Conservation (phyloP, 1,140 invertebrate genomes). For the Carcinoscorpius rotundicauda region DNA sequence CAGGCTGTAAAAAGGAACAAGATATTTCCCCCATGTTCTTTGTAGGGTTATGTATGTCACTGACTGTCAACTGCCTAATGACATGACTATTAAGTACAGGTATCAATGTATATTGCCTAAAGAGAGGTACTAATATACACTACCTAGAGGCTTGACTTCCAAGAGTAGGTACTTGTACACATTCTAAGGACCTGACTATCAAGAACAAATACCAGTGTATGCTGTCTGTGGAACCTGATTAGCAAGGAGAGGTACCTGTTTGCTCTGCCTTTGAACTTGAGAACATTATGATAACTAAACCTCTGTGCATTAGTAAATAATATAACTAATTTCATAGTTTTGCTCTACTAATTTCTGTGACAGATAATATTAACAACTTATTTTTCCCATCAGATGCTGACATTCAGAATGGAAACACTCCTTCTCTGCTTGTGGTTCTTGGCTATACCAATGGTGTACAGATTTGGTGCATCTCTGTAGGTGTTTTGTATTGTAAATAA, state of each 20-base stretch:
- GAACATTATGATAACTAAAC: not conserved
- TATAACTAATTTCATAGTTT: not conserved
- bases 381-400: slow-evolving; percentile 41
- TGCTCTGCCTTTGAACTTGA: not conserved
- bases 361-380: slow-evolving; percentile 37
- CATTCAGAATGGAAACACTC: slow-evolving; percentile 52
- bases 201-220: too few species aligned
- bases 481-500: slow-evolving; percentile 13
- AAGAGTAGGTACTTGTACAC: too few species aligned
- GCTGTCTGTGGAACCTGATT: too few species aligned
- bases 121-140: too few species aligned
- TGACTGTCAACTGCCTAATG: too few species aligned
- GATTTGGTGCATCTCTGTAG: slow-evolving; percentile 42
- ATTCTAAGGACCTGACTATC: too few species aligned
- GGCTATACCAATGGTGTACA: slow-evolving; percentile 71
- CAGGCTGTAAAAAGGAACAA: too few species aligned
- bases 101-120: too few species aligned
- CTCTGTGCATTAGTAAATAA: not conserved
- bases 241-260: slow-evolving; percentile 5
- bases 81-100: too few species aligned
- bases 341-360: not conserved
- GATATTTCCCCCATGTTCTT: too few species aligned
- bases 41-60: too few species aligned
- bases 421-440: slow-evolving; percentile 68
- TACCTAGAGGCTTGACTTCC: too few species aligned